Evolutionary conservation across 2,797 vertebrate genomes (phyloP).

Genomic region (Poeciliopsis presidionis): DNA sequence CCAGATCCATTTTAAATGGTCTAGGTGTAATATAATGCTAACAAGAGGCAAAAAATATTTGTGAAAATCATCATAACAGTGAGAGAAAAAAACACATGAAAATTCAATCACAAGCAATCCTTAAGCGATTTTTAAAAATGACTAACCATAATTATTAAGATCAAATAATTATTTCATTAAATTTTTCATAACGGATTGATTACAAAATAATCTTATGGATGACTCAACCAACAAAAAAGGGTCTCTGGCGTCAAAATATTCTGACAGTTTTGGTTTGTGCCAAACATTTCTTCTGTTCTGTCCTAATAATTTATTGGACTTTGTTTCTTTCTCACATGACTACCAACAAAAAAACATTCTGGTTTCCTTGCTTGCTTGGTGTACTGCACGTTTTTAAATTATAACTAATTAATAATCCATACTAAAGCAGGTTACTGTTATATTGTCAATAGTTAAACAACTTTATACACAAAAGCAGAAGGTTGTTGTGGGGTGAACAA

Average conservation of each 20-base stretch:
- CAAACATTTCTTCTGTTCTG: background rate
- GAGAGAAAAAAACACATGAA: background rate
- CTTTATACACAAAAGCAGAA: background rate
- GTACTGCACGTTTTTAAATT: background rate
- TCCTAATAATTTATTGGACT: background rate
- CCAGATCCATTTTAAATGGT: constrained; percentile 84
- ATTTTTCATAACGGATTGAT: background rate
- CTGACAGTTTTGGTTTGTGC: background rate
- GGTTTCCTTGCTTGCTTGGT: background rate
- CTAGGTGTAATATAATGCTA: background rate
- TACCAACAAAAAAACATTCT: background rate
- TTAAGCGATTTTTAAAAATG: background rate
- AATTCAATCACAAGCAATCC: background rate
- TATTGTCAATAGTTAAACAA: background rate
- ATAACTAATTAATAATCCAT: background rate
- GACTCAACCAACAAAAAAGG: background rate
- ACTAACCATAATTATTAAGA: background rate
- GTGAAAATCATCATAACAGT: background rate
- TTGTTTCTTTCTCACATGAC: background rate
- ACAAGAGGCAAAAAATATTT: background rate
- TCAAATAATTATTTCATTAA: background rate
- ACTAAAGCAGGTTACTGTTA: background rate
- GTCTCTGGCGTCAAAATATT: too few species aligned
- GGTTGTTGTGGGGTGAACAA: background rate
- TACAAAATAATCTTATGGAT: background rate